Evolutionary conservation across 2,888 invertebrate species (phyloP), one percentile per base, ranked within the genome.

Genomic region (Drosophila acutilabella): DNA sequence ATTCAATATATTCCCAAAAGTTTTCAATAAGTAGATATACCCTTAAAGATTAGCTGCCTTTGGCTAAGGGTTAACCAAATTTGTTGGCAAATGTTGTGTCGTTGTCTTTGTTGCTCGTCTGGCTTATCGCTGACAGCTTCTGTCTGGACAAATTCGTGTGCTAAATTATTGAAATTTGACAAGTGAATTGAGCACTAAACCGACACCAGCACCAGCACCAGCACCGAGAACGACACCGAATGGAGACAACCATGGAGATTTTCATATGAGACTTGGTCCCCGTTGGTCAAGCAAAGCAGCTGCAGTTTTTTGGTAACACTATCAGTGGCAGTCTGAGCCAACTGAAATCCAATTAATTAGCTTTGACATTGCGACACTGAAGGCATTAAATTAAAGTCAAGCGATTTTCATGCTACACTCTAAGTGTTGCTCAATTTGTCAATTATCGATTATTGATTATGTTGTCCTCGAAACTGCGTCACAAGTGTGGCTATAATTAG

Each of bases 381-480:
- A 53, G 72, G 57, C 71, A 58, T 66, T 64, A 72, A 70, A 77
- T 77, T 80, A 86, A 83, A 82, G 80, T 62, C 76, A 59, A 52
- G 56, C 56, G 56, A 16, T 71, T 56, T 56, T 51, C 57, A 18
- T 40, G 20, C 30, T 13, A 48, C 30, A 8, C 6, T 30, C 58
- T 52, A 68, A 68, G 68, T 61, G 71, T 66, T 78, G 51, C 65
- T 59, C 56, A 77, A 81, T 83, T 81, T 81, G 78, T 80, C 81
- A 77, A 65, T 68, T 71, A 83, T 83, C 64, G 84, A 87, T 81
- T 80, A 81, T 87, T 81, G 81, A 81, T 81, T 87, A 74, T 53
- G 66, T 41, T 67, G 64, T 26, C 47, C 61, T 58, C 52, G 26
- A 23, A 64, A 64, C 60, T 48, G 57, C 78, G 48, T 47, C 57